Evolutionary conservation across 2,888 invertebrate species (phyloP).

Genomic region (Machimus atricapillus): DNA sequence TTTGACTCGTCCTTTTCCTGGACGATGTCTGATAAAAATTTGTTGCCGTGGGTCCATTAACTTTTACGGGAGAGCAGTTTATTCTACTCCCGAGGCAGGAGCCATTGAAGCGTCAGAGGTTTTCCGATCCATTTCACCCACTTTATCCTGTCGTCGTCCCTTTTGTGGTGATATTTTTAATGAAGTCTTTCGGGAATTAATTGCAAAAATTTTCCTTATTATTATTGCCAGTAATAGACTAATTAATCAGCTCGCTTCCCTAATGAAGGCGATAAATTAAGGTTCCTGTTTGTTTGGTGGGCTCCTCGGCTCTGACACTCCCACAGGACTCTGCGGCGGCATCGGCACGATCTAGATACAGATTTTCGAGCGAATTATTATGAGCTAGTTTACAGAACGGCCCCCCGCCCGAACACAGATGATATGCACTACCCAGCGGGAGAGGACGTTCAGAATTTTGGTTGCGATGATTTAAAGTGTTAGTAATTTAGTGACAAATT

Average conservation of each 20-base stretch:
- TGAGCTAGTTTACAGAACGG: background rate
- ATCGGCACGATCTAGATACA: background rate
- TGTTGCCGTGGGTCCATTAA: background rate
- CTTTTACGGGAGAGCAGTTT: background rate
- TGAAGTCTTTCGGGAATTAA: constrained; percentile 44
- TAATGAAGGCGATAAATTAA: constrained; percentile 43
- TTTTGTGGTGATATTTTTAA: constrained; percentile 37
- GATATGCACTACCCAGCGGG: background rate
- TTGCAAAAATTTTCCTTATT: constrained; percentile 45
- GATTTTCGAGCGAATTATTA: background rate
- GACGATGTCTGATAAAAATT: background rate
- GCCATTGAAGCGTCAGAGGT: background rate
- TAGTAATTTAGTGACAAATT: background rate
- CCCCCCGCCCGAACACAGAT: background rate
- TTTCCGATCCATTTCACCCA: constrained; percentile 27
- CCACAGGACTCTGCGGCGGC: background rate
- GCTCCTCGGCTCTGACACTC: background rate
- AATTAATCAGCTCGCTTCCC: constrained; percentile 44
- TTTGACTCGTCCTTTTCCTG: background rate
- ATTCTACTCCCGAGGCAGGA: background rate
- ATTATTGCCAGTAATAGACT: constrained; percentile 46
- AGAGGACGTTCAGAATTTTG: background rate
- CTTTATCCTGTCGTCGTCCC: constrained; percentile 11
- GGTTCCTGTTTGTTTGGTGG: background rate
- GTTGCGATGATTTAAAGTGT: constrained; percentile 5